These are phyloP conservation scores for Mesochorus sp. DNA, from an alignment of 2,888 invertebrate genomes.

Conservation along the genomic window DNA sequence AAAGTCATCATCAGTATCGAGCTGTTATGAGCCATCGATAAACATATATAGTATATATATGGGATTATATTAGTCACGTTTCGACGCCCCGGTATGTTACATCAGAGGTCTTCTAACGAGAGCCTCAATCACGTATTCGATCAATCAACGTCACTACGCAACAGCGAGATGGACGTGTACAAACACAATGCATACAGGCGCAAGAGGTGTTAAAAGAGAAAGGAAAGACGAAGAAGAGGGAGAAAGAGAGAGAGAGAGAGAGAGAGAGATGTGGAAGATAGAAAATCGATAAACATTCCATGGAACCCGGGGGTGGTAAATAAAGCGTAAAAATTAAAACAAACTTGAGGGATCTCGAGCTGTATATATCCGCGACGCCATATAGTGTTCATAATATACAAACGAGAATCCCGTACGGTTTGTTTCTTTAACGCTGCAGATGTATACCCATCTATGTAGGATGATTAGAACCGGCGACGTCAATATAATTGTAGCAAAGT, in stretches of 20 bases:
- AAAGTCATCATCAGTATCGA: too few relatives aligned
- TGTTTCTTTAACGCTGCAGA: constrained; percentile 64
- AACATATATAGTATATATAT: neutral
- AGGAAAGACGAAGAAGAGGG: neutral
- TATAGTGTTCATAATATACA: constrained; percentile 41
- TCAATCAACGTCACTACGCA: constrained; percentile 57
- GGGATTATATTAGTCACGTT: constrained; percentile 30
- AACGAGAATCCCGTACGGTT: constrained; percentile 39
- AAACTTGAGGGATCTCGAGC: constrained; percentile 18
- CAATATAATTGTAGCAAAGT: constrained; percentile 48
- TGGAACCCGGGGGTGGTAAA: neutral
- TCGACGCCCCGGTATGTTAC: constrained; percentile 12
- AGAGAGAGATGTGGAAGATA: constrained; percentile 11
- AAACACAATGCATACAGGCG: constrained; percentile 12
- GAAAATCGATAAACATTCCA: constrained; percentile 59
- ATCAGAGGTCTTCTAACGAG: constrained; percentile 44
- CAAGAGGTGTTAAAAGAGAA: neutral
- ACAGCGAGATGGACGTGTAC: constrained; percentile 14
- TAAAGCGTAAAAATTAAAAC: constrained; percentile 39
- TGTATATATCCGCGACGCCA: constrained; percentile 38
- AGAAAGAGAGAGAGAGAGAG: constrained; percentile 17
- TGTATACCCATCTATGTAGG: constrained; percentile 39
- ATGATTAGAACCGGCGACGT: constrained; percentile 36
- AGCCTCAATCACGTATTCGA: constrained; percentile 50
- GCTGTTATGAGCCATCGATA: constrained; percentile 27